Base-by-base conservation (phyloP, 2,113 vertebrate species). In the Scatophagus argus region DNA sequence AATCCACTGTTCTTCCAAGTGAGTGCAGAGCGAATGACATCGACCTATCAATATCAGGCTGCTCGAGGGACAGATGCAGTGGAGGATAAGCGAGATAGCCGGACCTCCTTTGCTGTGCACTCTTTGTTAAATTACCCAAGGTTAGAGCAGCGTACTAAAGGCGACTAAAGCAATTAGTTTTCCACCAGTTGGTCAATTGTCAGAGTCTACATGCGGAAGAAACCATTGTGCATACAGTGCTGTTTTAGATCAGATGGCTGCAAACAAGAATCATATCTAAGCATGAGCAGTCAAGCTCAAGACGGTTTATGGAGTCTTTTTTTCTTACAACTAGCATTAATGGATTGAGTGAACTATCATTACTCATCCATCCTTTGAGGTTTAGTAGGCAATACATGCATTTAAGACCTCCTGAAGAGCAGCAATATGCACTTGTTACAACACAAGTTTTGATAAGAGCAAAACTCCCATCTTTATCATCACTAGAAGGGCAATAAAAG, bases 101-200 rank as follows among this genome's bases (percentile, higher is more conserved):
- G 56, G 56, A 69, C 80, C 77, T 76, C 74, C 72, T 80, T 72
- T 41, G 79, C 65, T 73, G 75, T 78, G 81, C 80, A 74, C 79
- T 77, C 82, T 84, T 75, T 74, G 87, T 84, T 89, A 88, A 91
- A 89, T 92, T 88, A 92, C 83, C 84, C 63, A 62, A 84, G 88
- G 87, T 91, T 91, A 91, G 84, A 73, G 77, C 78, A 59, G 79
- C 69, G 56, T 84, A 86, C 75, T 77, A 64, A 85, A 89, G 86
- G 82, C 73, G 56, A 70, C 80, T 77, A 67, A 80, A 68, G 91
- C 86, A 88, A 93, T 93, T 93, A 83, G 77, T 91, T 91, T 86
- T 86, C 74, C 83, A 84, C 80, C 82, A 88, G 89, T 88, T 91
- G 80, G 87, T 82, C 88, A 85, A 87, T 86, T 84, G 85, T 87